Conservation (phyloP, 23 tunicate genomes). For the Halocynthia roretzi region DNA sequence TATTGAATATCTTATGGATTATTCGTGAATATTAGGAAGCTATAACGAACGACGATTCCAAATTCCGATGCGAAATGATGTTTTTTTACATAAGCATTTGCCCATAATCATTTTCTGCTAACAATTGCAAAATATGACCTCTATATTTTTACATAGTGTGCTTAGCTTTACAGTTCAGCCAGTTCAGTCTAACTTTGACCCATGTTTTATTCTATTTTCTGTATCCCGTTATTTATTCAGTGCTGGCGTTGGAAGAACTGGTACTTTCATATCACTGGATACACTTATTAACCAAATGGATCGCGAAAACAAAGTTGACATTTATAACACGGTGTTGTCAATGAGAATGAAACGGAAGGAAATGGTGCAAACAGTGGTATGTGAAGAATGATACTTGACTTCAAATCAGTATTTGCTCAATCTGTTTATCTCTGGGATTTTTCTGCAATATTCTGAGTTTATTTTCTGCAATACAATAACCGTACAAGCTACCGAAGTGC, state of each 20-base stretch:
- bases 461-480: too few relatives aligned
- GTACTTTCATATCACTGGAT: constrained; percentile 4
- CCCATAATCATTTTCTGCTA: too few relatives aligned
- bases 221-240: not conserved
- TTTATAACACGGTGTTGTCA: not conserved
- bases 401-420: too few relatives aligned
- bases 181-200: too few relatives aligned
- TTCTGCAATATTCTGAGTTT: too few relatives aligned
- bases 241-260: constrained; percentile 12
- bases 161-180: too few relatives aligned
- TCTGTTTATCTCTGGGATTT: too few relatives aligned
- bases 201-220: not conserved
- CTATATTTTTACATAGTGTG: too few relatives aligned
- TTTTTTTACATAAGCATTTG: too few relatives aligned
- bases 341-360: constrained; percentile 2
- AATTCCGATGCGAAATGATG: too few relatives aligned
- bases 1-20: not conserved
- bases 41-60: not conserved
- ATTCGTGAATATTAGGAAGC: not conserved
- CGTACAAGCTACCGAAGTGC: not conserved
- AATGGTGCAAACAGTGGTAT: constrained; percentile 12
- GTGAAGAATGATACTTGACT: not conserved
- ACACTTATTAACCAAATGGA: not conserved
- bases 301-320: constrained; percentile 6
- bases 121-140: too few relatives aligned